Evolutionary conservation across 2,888 invertebrate species (phyloP), one percentile per base, ranked within the genome.

Genomic region (Lithophane semibrunnea): DNA sequence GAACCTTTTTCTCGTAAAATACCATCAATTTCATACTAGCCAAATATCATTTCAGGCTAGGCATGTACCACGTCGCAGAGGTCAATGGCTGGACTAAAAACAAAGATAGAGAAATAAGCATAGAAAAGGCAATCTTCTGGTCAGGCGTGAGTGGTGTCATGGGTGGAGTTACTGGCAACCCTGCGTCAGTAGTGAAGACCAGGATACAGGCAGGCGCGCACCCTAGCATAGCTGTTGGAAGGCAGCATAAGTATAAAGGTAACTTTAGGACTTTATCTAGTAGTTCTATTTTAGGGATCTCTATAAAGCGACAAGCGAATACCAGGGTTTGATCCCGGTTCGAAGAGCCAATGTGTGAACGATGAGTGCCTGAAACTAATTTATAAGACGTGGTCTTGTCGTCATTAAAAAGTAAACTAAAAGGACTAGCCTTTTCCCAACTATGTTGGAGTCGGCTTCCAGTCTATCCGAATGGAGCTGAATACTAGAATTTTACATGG

Each of bases 151-250:
- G 98, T 65, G 98, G 98, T 0, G 95, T 97, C 37, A 87, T 98
- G 77, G 98, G 98, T 8, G 98, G 98, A 0, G 94, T 97, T 66
- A 92, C 97, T 37, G 98, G 98, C 37, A 98, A 98, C 92, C 99
- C 99, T 0, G 97, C 98, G 58, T 98, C 98, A 81, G 97, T 98
- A 92, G 96, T 99, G 18, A 99, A 99, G 96, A 99, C 98, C 1
- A 93, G 96, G 83, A 97, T 99, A 74, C 99, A 99, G 92, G 97
- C 98, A 0, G 97, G 97, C 84, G 97, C 98, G 12, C 97, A 97
- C 68, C 97, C 97, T 12, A 97, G 97, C 71, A 98, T 98, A 88
- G 99, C 99, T 37, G 99, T 99, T 1, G 99, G 99, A 0, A 97
- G 98, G 91, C 99, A 99, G 91, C 98, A 99, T 93, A 93, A 97